Evolutionary conservation across 2,797 vertebrate genomes (phyloP).

Genomic region (Pristis pectinata): DNA sequence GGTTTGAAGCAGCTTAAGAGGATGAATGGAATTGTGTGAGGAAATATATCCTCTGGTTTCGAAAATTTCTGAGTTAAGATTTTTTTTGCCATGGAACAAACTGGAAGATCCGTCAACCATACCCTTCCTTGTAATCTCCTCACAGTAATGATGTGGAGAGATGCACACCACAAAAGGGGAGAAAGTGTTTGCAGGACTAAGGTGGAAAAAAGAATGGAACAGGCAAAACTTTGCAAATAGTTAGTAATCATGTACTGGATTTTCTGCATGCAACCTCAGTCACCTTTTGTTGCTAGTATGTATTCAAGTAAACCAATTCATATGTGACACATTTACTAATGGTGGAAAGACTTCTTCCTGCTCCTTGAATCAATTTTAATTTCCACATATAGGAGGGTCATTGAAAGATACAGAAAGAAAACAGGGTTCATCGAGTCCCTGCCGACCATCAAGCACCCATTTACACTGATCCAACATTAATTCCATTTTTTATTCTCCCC

Average conservation of each 20-base stretch:
- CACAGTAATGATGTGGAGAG: neutral
- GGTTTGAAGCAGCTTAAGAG: neutral
- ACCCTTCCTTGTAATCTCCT: neutral
- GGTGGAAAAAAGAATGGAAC: neutral
- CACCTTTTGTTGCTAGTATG: neutral
- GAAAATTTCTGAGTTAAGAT: neutral
- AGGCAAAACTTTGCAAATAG: too few relatives aligned
- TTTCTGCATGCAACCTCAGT: neutral
- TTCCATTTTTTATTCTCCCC: too few relatives aligned
- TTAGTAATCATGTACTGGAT: neutral
- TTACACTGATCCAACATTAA: too few relatives aligned
- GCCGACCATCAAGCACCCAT: too few relatives aligned
- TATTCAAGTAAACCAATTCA: neutral
- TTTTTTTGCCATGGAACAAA: neutral
- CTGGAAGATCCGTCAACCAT: neutral
- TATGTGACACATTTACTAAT: neutral
- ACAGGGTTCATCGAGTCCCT: too few relatives aligned
- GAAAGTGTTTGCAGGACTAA: too few relatives aligned
- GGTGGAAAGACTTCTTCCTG: neutral
- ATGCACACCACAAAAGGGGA: neutral
- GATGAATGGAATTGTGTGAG: neutral
- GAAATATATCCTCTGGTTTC: neutral
- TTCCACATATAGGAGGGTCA: neutral
- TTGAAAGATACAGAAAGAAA: too few relatives aligned
- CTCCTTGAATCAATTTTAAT: neutral